Percentiles rank a stretch among this genome's conserved stretches.
Conservation (phyloP, 1,140 invertebrate genomes). For the Diabrotica virgifera region DNA sequence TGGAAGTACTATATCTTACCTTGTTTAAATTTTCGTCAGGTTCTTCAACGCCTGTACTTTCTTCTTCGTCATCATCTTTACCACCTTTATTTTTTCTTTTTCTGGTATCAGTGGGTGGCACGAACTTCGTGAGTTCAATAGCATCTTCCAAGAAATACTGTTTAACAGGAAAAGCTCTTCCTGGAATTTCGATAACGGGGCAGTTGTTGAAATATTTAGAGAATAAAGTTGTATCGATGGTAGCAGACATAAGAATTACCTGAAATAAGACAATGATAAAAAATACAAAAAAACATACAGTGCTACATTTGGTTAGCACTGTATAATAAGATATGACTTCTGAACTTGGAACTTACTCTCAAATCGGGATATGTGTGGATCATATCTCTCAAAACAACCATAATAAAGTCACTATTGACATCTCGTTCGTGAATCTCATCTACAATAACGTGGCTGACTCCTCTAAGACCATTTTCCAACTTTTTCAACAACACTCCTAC, state of each 20-base stretch:
- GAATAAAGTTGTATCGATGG: conserved; percentile 90
- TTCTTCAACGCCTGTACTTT: conserved; percentile 56
- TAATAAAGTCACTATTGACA: conserved; percentile 93
- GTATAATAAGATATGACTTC: too few species aligned
- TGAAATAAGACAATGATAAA: neutral
- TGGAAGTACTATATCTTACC: too few species aligned
- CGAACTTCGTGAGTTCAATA: conserved; percentile 76
- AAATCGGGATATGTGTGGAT: conserved; percentile 85
- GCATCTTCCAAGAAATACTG: conserved; percentile 91
- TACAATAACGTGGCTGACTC: conserved; percentile 88
- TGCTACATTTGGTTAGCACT: too few species aligned
- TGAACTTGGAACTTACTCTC: conserved; percentile 47
- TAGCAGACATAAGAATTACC: conserved; percentile 96
- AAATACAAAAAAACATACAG: too few species aligned
- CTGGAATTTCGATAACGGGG: conserved; percentile 77
- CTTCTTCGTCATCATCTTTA: conserved; percentile 55
- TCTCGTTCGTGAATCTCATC: conserved; percentile 98
- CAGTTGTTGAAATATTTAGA: conserved; percentile 88
- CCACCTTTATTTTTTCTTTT: conserved; percentile 60
- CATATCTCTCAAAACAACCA: conserved; percentile 92
- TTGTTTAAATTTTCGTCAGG: conserved; percentile 80
- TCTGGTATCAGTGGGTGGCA: conserved; percentile 66
- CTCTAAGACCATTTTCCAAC: conserved; percentile 79
- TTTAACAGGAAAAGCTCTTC: conserved; percentile 75
- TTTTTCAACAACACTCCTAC: conserved; percentile 90